These are phyloP conservation scores for Corythornis cristatus DNA, from an alignment of 2,113 vertebrate species.

Conservation along the genomic window DNA sequence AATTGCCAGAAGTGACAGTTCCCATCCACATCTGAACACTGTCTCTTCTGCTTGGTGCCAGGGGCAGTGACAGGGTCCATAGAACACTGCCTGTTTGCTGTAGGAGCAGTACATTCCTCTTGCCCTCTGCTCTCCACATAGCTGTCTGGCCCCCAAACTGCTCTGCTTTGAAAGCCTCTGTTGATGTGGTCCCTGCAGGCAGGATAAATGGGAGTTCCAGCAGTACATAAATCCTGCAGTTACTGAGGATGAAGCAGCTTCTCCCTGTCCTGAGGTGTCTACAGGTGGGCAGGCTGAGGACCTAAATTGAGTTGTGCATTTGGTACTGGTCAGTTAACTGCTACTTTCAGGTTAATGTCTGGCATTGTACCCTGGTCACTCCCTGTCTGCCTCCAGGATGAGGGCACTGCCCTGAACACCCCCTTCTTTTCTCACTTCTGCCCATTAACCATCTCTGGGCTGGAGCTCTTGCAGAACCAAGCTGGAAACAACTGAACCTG, in stretches of 20 bases:
- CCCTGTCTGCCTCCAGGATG: neutral
- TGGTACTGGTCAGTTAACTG: neutral
- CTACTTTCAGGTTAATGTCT: neutral
- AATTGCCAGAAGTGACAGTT: neutral
- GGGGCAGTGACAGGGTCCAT: too few species aligned
- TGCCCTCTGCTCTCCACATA: neutral
- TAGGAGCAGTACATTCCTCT: neutral
- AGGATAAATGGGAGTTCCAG: neutral
- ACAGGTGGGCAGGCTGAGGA: neutral
- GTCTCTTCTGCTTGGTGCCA: neutral
- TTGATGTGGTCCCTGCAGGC: neutral
- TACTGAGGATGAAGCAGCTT: neutral
- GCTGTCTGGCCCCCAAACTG: neutral
- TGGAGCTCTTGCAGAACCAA: neutral
- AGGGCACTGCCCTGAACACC: neutral
- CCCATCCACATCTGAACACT: fast-evolving
- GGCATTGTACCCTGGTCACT: neutral
- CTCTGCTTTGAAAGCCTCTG: neutral
- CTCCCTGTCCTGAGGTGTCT: neutral
- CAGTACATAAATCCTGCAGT: fast-evolving
- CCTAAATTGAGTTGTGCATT: fast-evolving
- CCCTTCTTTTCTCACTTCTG: neutral
- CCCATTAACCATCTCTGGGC: fast-evolving
- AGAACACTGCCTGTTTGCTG: too few species aligned
- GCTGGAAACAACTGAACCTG: neutral